Evolutionary conservation across 2,797 vertebrate species (phyloP).

Genomic region (Aplochiton taeniatus): DNA sequence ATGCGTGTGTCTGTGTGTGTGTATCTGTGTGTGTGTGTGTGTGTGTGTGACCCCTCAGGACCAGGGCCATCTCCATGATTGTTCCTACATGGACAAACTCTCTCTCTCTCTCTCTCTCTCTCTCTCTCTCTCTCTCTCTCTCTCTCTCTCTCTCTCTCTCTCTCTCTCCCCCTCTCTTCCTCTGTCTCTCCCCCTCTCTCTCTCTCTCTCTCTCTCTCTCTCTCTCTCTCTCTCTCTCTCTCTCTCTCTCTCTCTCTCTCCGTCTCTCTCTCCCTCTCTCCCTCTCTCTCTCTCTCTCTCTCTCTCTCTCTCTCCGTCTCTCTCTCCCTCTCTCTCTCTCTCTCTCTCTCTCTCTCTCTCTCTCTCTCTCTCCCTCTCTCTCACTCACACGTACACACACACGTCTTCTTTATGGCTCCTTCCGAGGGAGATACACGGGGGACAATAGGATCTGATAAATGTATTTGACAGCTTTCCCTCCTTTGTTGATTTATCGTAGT

Average conservation of each 20-base stretch:
- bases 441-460: conserved; percentile 52
- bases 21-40: conserved; percentile 27
- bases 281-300: neutral
- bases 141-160: neutral
- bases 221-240: conserved; percentile 11
- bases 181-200: no score
- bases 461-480: conserved; percentile 52
- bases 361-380: neutral
- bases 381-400: conserved; percentile 20
- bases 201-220: neutral
- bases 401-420: conserved; percentile 41
- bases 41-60: conserved; percentile 55
- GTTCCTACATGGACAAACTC: neutral
- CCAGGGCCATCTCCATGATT: conserved; percentile 58
- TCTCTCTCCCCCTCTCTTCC: conserved; percentile 46
- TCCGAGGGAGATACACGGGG: conserved; percentile 50
- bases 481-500: conserved; percentile 59
- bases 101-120: neutral
- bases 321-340: neutral
- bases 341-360: neutral
- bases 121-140: neutral
- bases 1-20: conserved; percentile 35
- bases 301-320: neutral
- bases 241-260: neutral
- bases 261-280: neutral